Base-by-base conservation (phyloP, 2,888 invertebrate genomes). In the Coelinius sp. region DNA sequence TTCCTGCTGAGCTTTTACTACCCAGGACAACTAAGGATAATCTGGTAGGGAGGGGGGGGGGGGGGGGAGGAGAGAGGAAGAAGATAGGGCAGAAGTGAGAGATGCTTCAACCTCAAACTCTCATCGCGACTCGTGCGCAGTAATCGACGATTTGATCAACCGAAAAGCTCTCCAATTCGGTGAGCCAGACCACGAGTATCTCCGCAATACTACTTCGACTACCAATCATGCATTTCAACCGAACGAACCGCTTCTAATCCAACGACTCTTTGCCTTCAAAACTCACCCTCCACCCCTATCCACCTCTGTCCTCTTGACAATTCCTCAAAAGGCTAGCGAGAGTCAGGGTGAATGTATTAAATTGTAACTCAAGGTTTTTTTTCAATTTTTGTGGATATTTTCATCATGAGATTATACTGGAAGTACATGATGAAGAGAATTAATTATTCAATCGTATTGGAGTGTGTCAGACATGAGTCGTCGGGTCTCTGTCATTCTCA, bases 141-240 rank as follows among this genome's bases (percentile, higher is more conserved):
- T 80, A 83, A 84, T 84, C 80, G 83, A 79, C 78, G 77, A 82
- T 78, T 81, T 82, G 80, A 84, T 84, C 83, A 82, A 80, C 81
- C 80, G 83, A 80, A 83, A n/a, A 83, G 78, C 83, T 82, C 85
- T 85, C 77, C 52, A 49, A 31, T 69, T 46, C 52, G 22, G 22
- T 25, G 22, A 25, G 27, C 59, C 44, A 62, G 44, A 69, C 62
- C 69, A 62, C 38, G 41, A 70, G 63, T 38, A 68, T 64, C 70
- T 65, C 56, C 73, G 24, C 69, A 46, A 53, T 49, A 74, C 81
- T 84, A 79, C 82, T 83, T 82, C 82, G 80, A 81, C 81, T 81
- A 80, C 80, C 84, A 85, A 85, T 85, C 85, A 81, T 83, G 82
- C 82, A 81, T 84, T 84, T 68, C 80, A 84, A 79, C 70, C 69